Evolutionary conservation across 1,140 invertebrate species (phyloP).

Genomic region (Sycophila sp.): DNA sequence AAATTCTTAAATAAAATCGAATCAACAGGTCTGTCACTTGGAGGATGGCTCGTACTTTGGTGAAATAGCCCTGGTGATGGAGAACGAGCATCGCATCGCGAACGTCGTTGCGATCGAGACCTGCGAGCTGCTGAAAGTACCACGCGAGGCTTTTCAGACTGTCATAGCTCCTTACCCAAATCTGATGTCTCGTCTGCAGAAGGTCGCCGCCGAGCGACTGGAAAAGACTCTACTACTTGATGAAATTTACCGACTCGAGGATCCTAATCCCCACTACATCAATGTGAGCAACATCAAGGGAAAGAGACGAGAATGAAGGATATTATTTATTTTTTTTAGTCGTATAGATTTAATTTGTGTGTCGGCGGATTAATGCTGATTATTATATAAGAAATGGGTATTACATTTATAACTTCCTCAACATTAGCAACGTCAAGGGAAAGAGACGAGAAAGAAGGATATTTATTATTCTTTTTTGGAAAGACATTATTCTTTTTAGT

Average conservation of each 20-base stretch:
- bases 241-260: neutral
- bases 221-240: constrained; percentile 42
- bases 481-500: too few species aligned
- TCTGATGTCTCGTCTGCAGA: constrained; percentile 50
- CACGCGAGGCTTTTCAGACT: constrained; percentile 62
- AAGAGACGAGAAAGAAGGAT: neutral
- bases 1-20: too few species aligned
- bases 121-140: constrained; percentile 66
- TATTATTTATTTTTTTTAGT: too few species aligned
- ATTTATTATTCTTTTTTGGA: too few species aligned
- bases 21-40: constrained; percentile 58
- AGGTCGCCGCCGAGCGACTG: constrained; percentile 47
- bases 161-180: constrained; percentile 50
- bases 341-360: too few species aligned
- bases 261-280: constrained; percentile 25
- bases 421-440: constrained; percentile 47
- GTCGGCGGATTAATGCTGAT: too few species aligned
- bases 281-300: constrained; percentile 49
- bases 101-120: constrained; percentile 69
- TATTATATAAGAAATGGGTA: too few species aligned
- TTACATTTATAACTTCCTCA: too few species aligned
- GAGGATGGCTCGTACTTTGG: constrained; percentile 61
- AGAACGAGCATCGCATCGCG: constrained; percentile 64
- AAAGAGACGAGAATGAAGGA: neutral
- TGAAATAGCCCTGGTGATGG: constrained; percentile 64